These are phyloP conservation scores for Idris sp. DNA, from an alignment of 1,140 invertebrate species.

Conservation along the genomic window DNA sequence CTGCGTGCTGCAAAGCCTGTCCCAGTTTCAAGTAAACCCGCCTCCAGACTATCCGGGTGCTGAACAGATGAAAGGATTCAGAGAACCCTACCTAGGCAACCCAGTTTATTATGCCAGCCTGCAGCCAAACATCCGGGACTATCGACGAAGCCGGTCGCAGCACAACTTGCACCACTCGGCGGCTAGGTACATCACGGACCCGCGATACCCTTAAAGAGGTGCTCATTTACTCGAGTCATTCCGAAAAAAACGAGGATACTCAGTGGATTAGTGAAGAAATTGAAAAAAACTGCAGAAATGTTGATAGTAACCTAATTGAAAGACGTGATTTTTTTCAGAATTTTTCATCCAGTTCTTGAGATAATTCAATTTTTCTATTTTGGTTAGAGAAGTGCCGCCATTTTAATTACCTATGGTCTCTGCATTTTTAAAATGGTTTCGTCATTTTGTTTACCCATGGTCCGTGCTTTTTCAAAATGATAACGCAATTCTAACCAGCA, in stretches of 20 bases:
- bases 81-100: slow-evolving; percentile 37
- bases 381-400: no score
- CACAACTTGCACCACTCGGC: slow-evolving; percentile 70
- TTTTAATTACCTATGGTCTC: no score
- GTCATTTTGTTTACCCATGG: no score
- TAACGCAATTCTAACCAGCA: no score
- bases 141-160: slow-evolving; percentile 69
- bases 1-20: slow-evolving; percentile 77
- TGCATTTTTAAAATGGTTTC: no score
- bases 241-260: slow-evolving; percentile 7
- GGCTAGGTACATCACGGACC: slow-evolving; percentile 68
- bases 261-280: no score
- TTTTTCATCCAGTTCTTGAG: no score
- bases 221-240: slow-evolving; percentile 34
- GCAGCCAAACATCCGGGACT: slow-evolving; percentile 58
- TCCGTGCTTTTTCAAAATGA: no score
- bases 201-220: slow-evolving; percentile 65
- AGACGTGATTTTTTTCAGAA: no score
- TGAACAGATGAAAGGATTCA: slow-evolving; percentile 12
- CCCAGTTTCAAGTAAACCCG: slow-evolving; percentile 79
- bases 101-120: slow-evolving; percentile 35
- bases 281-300: no score
- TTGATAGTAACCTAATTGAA: no score
- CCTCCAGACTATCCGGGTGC: slow-evolving; percentile 72
- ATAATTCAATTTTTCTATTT: no score